Evolutionary conservation across 2,888 invertebrate species (phyloP), one percentile per base, ranked within the genome.

Genomic region (Polymixis lichenea): DNA sequence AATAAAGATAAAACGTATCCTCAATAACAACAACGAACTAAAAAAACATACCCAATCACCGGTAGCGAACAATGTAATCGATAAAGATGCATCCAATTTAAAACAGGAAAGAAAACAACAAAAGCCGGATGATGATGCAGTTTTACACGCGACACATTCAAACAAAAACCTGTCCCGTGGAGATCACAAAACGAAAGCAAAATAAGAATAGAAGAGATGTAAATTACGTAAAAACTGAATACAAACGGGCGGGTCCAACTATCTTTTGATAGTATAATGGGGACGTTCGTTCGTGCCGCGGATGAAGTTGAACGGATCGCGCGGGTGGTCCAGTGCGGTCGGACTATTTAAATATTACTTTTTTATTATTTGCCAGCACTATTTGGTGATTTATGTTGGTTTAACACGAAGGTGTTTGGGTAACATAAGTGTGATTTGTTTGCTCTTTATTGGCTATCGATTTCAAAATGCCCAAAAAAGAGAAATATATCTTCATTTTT

Each of bases 191-290:
- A 89, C 76, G 79, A 86, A 85, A 87, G 89, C 87, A 87, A 84
- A 85, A 88, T 88, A 89, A 86, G 92, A 92, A 94, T 91, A 91
- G 92, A 90, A 87, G 90, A 92, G 92, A 96, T 96, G 95, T 96
- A 96, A 96, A 95, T 96, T 88, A 88, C 87, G 88, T 88, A 88
- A 88, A 88, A 88, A 88, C 80, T 88, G 88, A 88, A 88, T 88
- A 88, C 83, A 88, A 88, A 87, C 86, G 88, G 87, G 87, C 83
- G 83, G 87, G 87, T 77, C 83, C 85, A 88, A 88, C 92, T 92
- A 92, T 93, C 94, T 94, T 94, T 95, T 94, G 94, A 95, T 95
- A 94, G 92, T 92, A 94, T 95, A 95, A 95, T 95, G 92, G 88
- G 85, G 92, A 88, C 87, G 94, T 93, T 94, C 95, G 95, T 95